Evolutionary conservation across 2,113 vertebrate species (phyloP).

Genomic region (Ailurus styani): DNA sequence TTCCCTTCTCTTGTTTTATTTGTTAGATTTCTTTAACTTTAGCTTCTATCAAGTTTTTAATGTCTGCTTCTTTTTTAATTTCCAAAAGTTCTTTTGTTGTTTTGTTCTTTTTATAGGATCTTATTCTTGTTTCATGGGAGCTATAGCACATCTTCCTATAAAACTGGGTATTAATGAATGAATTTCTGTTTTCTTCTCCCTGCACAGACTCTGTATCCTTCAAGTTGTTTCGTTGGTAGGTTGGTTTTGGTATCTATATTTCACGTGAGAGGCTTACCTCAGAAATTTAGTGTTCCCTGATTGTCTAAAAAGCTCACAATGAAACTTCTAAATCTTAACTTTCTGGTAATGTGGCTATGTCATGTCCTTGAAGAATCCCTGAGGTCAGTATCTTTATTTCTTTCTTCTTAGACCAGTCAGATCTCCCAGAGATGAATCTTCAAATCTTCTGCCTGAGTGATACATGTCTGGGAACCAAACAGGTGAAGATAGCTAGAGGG

Average conservation of each 20-base stretch:
- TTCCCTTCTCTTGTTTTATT: background rate
- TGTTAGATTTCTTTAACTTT: background rate
- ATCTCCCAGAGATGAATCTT: background rate
- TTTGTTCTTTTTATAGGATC: background rate
- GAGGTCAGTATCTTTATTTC: background rate
- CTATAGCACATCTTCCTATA: background rate
- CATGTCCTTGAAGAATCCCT: background rate
- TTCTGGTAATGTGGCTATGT: background rate
- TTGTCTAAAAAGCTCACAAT: background rate
- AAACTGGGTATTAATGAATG: slow-evolving; percentile 9
- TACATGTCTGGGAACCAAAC: background rate
- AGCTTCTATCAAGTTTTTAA: background rate
- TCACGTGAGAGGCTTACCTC: background rate
- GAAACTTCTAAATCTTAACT: background rate
- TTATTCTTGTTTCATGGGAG: background rate
- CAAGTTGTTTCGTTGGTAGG: background rate
- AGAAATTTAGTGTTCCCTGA: background rate
- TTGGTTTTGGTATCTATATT: background rate
- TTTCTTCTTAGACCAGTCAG: background rate
- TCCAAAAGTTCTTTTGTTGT: background rate
- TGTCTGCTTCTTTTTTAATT: background rate
- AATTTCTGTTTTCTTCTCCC: background rate
- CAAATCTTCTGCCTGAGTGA: background rate
- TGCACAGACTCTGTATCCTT: background rate
- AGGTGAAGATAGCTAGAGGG: background rate